These are phyloP conservation scores for Numida meleagris DNA, from an alignment of 2,113 vertebrate species.

Conservation along the genomic window DNA sequence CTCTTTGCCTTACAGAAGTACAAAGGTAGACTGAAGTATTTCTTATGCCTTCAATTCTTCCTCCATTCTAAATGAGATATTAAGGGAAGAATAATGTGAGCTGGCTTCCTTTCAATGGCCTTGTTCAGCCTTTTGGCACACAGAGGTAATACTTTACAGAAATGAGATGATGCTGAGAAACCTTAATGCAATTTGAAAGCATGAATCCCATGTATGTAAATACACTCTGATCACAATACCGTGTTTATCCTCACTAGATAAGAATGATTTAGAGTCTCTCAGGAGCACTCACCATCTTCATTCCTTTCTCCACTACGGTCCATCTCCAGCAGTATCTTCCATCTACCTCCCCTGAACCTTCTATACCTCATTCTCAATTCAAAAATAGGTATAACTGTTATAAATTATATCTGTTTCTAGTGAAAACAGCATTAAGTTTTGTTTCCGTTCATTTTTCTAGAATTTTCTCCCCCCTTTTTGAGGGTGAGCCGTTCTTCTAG, in stretches of 20 bases:
- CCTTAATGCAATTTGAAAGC: not conserved
- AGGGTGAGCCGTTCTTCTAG: not conserved
- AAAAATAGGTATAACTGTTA: not conserved
- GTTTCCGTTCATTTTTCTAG: not conserved
- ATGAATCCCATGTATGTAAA: not conserved
- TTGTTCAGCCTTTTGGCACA: not conserved
- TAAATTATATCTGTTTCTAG: not conserved
- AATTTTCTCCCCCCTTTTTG: not conserved
- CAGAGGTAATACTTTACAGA: not conserved
- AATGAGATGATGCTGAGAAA: not conserved
- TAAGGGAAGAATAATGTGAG: not conserved
- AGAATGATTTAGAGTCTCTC: not conserved
- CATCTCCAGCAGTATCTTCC: not conserved
- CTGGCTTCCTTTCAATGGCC: not conserved
- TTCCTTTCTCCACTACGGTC: not conserved
- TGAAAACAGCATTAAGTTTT: not conserved
- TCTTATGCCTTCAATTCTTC: not conserved
- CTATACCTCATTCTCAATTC: not conserved
- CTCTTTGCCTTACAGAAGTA: not conserved
- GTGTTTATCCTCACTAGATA: not conserved
- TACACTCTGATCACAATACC: not conserved
- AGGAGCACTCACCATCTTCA: not conserved
- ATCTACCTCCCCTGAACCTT: not conserved
- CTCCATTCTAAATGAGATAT: not conserved
- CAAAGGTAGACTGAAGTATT: not conserved